Percentiles rank a stretch among this genome's conserved stretches.
phyloP scores from a whole-genome alignment of 2,888 invertebrate genomes.

The Noctua janthina region DNA sequence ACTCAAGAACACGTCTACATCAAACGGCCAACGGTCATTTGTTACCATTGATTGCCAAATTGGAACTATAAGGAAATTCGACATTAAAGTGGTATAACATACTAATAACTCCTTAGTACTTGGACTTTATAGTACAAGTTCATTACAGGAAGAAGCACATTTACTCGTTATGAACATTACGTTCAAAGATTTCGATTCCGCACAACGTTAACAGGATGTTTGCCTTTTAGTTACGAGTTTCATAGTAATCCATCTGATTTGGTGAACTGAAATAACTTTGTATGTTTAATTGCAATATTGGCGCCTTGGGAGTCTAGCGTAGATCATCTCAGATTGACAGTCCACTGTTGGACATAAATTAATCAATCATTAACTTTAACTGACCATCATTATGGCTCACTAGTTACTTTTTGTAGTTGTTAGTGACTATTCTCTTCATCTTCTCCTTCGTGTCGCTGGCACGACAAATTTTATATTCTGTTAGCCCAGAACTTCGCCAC shows the following conservation, averaged over 20 bases:
- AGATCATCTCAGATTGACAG: not conserved
- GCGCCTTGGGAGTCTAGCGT: not conserved
- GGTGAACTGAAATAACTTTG: slow-evolving; percentile 36
- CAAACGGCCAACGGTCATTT: too few relatives aligned
- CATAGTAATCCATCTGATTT: slow-evolving; percentile 42
- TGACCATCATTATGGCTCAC: not conserved
- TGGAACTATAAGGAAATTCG: not conserved
- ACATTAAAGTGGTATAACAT: not conserved
- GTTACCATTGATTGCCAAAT: not conserved
- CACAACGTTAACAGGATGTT: slow-evolving; percentile 51
- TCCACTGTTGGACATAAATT: not conserved
- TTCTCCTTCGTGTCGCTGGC: too few relatives aligned
- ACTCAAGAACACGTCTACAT: not conserved
- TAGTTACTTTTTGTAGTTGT: too few relatives aligned
- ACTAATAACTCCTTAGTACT: slow-evolving; percentile 17
- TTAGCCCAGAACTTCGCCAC: too few relatives aligned
- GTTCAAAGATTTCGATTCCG: slow-evolving; percentile 41
- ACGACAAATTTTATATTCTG: too few relatives aligned
- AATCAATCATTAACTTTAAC: not conserved
- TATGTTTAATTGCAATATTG: slow-evolving; percentile 12
- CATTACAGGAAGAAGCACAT: slow-evolving; percentile 46
- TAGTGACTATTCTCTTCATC: too few relatives aligned
- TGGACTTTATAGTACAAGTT: slow-evolving; percentile 19
- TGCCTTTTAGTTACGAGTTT: slow-evolving; percentile 51
- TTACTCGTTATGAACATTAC: slow-evolving; percentile 25